These are phyloP conservation scores for Parnassius apollo DNA, from an alignment of 2,888 invertebrate species.

Conservation along the genomic window DNA sequence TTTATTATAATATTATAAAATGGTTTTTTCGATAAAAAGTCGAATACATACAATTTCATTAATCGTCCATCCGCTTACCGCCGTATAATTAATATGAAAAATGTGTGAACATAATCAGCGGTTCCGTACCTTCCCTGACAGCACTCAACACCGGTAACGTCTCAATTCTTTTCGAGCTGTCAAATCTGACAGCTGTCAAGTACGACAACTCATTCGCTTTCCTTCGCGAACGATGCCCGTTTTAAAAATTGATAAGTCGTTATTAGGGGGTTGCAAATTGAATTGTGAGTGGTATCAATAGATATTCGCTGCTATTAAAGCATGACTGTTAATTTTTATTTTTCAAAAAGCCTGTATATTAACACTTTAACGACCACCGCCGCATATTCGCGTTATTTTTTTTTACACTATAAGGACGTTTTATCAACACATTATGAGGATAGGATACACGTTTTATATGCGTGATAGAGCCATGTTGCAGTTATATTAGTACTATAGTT, in stretches of 20 bases:
- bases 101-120: conserved; percentile 70
- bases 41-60: conserved; percentile 23
- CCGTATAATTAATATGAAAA: conserved; percentile 66
- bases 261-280: conserved; percentile 63
- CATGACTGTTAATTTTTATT: conserved; percentile 7
- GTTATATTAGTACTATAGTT: too few relatives aligned
- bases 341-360: neutral
- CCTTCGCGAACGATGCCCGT: conserved; percentile 54
- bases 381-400: too few relatives aligned
- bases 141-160: conserved; percentile 51
- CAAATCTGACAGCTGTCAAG: conserved; percentile 53
- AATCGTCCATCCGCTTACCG: conserved; percentile 35
- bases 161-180: conserved; percentile 60
- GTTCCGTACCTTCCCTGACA: conserved; percentile 60
- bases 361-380: neutral
- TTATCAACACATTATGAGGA: too few relatives aligned
- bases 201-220: conserved; percentile 49
- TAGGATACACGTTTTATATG: too few relatives aligned
- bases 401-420: too few relatives aligned
- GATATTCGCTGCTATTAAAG: conserved; percentile 10
- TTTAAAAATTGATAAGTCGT: conserved; percentile 57
- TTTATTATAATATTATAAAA: conserved; percentile 2
- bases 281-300: conserved; percentile 46
- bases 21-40: neutral
- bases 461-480: too few relatives aligned